These are phyloP conservation scores for Monopterus albus DNA, from an alignment of 2,113 vertebrate genomes.

Conservation along the genomic window DNA sequence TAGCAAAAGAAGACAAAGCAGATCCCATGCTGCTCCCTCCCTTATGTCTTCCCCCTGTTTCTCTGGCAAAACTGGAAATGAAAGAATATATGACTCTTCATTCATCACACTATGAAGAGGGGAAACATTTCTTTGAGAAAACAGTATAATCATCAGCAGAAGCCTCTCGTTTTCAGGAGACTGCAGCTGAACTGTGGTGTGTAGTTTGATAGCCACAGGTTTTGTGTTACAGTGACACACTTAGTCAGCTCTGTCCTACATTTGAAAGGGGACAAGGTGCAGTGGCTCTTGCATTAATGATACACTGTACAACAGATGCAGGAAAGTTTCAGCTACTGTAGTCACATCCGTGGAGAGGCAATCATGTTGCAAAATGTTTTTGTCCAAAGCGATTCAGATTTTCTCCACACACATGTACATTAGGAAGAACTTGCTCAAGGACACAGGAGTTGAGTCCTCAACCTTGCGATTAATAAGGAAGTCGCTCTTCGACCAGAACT, in stretches of 20 bases:
- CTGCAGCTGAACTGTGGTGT: slow-evolving; percentile 7
- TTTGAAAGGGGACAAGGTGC: neutral
- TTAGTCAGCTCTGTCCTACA: slow-evolving; percentile 27
- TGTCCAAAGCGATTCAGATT: neutral
- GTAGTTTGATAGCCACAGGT: slow-evolving; percentile 26
- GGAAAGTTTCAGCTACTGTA: neutral
- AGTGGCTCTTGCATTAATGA: slow-evolving; percentile 3
- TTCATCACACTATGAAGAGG: neutral
- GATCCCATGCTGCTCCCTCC: neutral
- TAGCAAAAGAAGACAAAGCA: neutral
- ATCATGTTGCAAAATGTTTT: neutral
- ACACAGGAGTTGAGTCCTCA: neutral
- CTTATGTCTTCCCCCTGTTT: neutral
- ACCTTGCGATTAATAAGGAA: neutral
- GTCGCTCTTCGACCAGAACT: neutral
- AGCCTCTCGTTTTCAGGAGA: neutral
- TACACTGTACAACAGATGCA: neutral
- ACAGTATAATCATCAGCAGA: neutral
- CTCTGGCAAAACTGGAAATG: slow-evolving; percentile 15
- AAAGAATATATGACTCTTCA: slow-evolving; percentile 11
- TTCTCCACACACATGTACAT: neutral
- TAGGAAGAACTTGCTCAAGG: neutral
- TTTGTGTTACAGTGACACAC: slow-evolving; percentile 52
- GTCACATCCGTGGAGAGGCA: neutral
- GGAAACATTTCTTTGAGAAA: neutral